Conservation (phyloP, 2,797 vertebrate genomes). For the Pempheris klunzingeri region DNA sequence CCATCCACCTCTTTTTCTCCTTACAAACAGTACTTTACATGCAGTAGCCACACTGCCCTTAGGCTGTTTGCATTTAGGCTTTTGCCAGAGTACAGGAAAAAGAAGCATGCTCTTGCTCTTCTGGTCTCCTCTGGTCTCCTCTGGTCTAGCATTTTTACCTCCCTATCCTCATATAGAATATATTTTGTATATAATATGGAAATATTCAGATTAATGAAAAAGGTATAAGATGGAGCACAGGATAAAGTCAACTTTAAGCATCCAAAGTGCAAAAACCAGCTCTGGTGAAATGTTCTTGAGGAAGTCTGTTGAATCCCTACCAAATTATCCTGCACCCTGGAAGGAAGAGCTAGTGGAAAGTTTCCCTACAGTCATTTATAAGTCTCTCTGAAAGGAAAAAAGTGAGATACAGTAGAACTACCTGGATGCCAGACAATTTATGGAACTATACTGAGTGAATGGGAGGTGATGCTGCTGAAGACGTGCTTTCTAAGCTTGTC, state of each 20-base stretch:
- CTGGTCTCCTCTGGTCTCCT: conserved; percentile 7
- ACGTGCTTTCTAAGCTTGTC: not conserved
- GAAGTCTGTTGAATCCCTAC: conserved; percentile 13
- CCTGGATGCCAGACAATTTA: conserved; percentile 9
- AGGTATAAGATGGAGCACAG: not conserved
- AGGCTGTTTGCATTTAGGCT: conserved; percentile 59
- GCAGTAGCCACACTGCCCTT: conserved; percentile 27
- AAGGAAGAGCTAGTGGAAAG: conserved; percentile 6
- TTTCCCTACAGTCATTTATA: conserved; percentile 14
- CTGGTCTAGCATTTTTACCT: conserved; percentile 10
- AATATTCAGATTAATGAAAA: conserved; percentile 10
- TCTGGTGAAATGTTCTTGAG: conserved; percentile 12
- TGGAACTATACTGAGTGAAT: not conserved
- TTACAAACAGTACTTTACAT: conserved; percentile 24
- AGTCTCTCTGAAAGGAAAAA: conserved; percentile 12
- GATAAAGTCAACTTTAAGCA: not conserved
- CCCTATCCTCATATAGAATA: conserved; percentile 1
- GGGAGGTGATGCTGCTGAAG: not conserved
- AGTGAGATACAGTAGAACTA: conserved; percentile 22
- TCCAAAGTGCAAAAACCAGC: not conserved
- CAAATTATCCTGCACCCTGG: not conserved
- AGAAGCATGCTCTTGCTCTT: conserved; percentile 23
- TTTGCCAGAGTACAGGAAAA: conserved; percentile 24
- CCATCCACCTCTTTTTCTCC: conserved; percentile 19
- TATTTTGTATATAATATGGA: not conserved